Percentiles rank a stretch among this genome's conserved stretches.
Evolutionary conservation across 2,113 vertebrate genomes (phyloP).

Genomic region (Aramus guarauna): DNA sequence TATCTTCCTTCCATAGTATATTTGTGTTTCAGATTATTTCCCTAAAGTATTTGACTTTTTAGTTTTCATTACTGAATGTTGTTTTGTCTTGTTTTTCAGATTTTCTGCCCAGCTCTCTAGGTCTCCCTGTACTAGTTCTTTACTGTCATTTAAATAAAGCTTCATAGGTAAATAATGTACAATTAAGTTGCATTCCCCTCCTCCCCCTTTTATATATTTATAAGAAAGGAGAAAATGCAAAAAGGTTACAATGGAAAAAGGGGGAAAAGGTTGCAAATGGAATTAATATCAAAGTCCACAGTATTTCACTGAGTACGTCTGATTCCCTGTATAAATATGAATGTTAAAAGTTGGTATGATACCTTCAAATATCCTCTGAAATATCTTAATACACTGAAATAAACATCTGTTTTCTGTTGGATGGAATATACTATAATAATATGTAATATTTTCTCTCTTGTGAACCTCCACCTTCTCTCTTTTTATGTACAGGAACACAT

Average conservation of each 20-base stretch:
- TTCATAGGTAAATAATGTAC: conserved; percentile 53
- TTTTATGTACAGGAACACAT: background rate
- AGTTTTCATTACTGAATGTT: conserved; percentile 10
- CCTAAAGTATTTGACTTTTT: conserved; percentile 30
- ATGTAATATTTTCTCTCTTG: background rate
- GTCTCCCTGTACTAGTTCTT: conserved; percentile 17
- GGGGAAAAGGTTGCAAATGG: conserved; percentile 1
- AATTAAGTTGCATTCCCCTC: conserved; percentile 35
- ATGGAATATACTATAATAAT: background rate
- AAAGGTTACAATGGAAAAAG: background rate
- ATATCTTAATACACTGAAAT: background rate
- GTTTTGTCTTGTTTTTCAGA: conserved; percentile 10
- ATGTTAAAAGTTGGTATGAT: conserved; percentile 2
- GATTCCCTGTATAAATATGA: background rate
- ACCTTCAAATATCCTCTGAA: background rate
- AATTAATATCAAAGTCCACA: background rate
- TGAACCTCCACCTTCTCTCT: background rate
- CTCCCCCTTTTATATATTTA: background rate
- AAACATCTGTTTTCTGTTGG: background rate
- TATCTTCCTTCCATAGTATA: conserved; percentile 28
- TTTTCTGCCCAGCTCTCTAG: background rate
- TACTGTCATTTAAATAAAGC: conserved; percentile 60
- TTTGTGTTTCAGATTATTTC: conserved; percentile 56
- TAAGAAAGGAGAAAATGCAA: background rate
- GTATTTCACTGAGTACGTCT: background rate